These are phyloP conservation scores for Drosophila busckii DNA, from an alignment of 1,140 invertebrate genomes.

Conservation along the genomic window DNA sequence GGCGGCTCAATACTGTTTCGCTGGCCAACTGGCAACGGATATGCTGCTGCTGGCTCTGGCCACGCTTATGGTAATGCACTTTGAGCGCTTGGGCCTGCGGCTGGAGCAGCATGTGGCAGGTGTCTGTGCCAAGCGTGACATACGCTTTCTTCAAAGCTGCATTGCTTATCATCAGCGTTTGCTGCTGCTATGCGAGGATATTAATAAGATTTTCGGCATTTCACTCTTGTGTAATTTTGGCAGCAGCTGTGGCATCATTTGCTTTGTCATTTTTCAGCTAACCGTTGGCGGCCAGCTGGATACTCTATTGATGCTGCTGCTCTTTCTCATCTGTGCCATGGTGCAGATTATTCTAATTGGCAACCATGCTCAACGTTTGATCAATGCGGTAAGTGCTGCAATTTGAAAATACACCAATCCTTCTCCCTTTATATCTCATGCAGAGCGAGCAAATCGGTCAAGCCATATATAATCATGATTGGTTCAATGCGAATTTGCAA, in stretches of 20 bases:
- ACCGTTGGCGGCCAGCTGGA: slow-evolving; percentile 56
- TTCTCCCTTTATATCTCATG: background rate
- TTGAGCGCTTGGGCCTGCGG: slow-evolving; percentile 21
- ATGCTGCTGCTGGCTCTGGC: slow-evolving; percentile 58
- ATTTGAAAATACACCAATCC: too few species aligned
- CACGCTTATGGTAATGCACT: slow-evolving; percentile 66
- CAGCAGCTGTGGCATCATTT: slow-evolving; percentile 60
- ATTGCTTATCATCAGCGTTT: slow-evolving; percentile 56
- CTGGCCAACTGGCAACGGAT: slow-evolving; percentile 57
- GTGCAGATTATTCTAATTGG: slow-evolving; percentile 62
- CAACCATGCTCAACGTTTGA: slow-evolving; percentile 49
- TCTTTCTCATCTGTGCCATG: slow-evolving; percentile 60
- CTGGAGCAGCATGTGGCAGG: slow-evolving; percentile 39
- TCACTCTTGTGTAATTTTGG: slow-evolving; percentile 56
- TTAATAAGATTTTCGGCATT: slow-evolving; percentile 60
- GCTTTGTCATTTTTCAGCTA: slow-evolving; percentile 66
- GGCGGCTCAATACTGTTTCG: slow-evolving; percentile 49
- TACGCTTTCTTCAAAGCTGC: slow-evolving; percentile 32
- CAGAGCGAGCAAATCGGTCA: slow-evolving; percentile 47
- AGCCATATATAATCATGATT: slow-evolving; percentile 54
- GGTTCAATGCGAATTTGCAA: slow-evolving; percentile 32
- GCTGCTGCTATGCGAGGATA: slow-evolving; percentile 31
- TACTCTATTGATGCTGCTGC: slow-evolving; percentile 50
- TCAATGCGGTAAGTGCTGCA: slow-evolving; percentile 40
- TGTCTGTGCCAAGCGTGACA: slow-evolving; percentile 15